Evolutionary conservation across 2,113 vertebrate species (phyloP), one percentile per base, ranked within the genome.

Genomic region (Australoheros scitulus): DNA sequence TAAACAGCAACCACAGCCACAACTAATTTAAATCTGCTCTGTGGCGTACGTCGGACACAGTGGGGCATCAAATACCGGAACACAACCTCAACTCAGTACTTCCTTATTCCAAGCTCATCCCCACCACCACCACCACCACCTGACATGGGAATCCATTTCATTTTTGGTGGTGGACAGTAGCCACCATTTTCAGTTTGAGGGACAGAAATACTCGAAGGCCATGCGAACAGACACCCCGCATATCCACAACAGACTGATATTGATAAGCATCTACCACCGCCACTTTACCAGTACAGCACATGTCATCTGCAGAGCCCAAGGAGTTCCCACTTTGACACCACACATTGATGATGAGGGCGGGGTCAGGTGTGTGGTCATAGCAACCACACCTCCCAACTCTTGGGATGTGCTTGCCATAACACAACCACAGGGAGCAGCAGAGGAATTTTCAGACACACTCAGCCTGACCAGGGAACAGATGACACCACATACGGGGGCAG

Each of bases 281-380:
- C 79, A 89, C 83, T 91, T 83, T 85, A 89, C 88, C 81, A 88
- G 81, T 86, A 84, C 92, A 91, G 87, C 93, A 93, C 91, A 93
- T 91, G 84, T 90, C 85, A 91, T 88, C 92, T 85, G 82, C 92
- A 91, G 86, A 91, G 55, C 75, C 90, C 52, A 91, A 92, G 91
- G 95, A 95, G 82, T 87, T 91, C 77, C 94, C 92, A 90, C 87
- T 95, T 93, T 94, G 94, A 95, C 95, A 96, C 92, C 93, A 94
- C 95, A 96, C 93, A 96, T 94, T 93, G 91, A 89, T 79, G 88
- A 83, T 86, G 90, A 68, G 93, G 90, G 92, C 84, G 77, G 91
- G 93, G 91, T 91, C 90, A 86, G 76, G 82, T 64, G 70, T 89
- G 83, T 85, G 92, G 87, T 80, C 82, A 43, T 81, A 75, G 70